phyloP scores from a whole-genome alignment of 1,140 invertebrate genomes.

The Zaprionus davidi region DNA sequence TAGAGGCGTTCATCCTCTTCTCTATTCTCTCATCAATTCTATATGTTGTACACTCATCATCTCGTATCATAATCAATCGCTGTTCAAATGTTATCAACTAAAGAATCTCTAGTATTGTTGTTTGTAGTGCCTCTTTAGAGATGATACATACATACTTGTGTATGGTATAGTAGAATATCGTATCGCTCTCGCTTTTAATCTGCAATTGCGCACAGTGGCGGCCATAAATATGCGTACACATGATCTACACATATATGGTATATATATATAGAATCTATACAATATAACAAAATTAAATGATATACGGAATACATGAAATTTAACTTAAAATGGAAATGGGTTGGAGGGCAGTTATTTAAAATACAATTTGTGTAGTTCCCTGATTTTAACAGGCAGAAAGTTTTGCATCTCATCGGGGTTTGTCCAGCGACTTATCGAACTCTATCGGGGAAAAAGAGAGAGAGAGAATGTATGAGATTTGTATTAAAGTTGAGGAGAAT shows the following conservation, averaged over 20 bases:
- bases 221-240: constrained; percentile 57
- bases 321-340: neutral
- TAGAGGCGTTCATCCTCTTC: constrained; percentile 28
- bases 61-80: neutral
- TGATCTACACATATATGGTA: constrained; percentile 10
- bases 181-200: constrained; percentile 52
- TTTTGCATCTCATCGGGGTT: constrained; percentile 86
- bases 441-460: constrained; percentile 62
- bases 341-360: constrained; percentile 56
- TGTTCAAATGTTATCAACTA: neutral
- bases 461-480: neutral
- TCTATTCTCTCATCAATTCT: neutral
- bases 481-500: neutral
- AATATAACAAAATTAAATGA: constrained; percentile 11
- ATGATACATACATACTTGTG: neutral
- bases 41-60: constrained; percentile 15
- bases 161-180: constrained; percentile 2
- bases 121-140: constrained; percentile 49
- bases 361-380: constrained; percentile 85
- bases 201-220: constrained; percentile 53
- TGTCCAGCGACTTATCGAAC: constrained; percentile 84
- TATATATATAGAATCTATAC: constrained; percentile 17
- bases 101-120: constrained; percentile 51
- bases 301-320: constrained; percentile 17
- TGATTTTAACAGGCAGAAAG: constrained; percentile 85